Base-by-base conservation (phyloP, 1,140 invertebrate genomes). In the Heliconius hewitsoni region DNA sequence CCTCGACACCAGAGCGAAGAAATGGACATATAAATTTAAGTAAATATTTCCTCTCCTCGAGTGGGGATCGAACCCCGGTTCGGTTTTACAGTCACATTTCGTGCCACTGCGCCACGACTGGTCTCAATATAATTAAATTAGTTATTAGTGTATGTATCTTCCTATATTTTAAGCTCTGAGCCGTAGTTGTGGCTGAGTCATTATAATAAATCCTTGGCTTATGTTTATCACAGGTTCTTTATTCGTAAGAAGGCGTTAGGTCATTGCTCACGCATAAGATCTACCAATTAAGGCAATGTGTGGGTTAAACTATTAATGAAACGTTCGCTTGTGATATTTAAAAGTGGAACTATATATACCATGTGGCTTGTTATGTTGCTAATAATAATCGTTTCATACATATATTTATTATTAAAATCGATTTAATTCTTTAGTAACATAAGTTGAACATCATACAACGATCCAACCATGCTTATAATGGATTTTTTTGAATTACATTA, bases 231-330 rank as follows among this genome's bases (percentile, higher is more conserved):
- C 82, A 79, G 78, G 76, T 77, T 78, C 77, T 81, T 83, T 82
- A 76, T 81, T 83, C 80, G 81, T 76, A 73, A 86, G 83, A 86
- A 83, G 86, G 86, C 79, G 81, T 84, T 78, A 81, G 80, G 81
- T 89, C 86, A 87, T 88, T 89, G 87, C 78, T 84, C 72, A 76
- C 73, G 75, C 87, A 86, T 82, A 82, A 79, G 88, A 83, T 86
- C 77, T 76, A 76, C 85, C 88, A 86, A 84, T 85, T 89, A 87
- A 83, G 84, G 88, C 76, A 74, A 85, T 81, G 86, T 84, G 88
- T 89, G 87, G 88, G 86, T 83, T 83, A 85, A 74, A 85, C 83
- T 83, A 83, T 73, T 60, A 81, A 77, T 60, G 70, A 74, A 81
- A 76, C 74, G 27, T 78, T 81, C 30, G 52, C 1, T 66, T 27